Percentiles rank a stretch among this genome's conserved stretches.
phyloP scores from a whole-genome alignment of 2,113 vertebrate genomes.

The Pandion haliaetus region DNA sequence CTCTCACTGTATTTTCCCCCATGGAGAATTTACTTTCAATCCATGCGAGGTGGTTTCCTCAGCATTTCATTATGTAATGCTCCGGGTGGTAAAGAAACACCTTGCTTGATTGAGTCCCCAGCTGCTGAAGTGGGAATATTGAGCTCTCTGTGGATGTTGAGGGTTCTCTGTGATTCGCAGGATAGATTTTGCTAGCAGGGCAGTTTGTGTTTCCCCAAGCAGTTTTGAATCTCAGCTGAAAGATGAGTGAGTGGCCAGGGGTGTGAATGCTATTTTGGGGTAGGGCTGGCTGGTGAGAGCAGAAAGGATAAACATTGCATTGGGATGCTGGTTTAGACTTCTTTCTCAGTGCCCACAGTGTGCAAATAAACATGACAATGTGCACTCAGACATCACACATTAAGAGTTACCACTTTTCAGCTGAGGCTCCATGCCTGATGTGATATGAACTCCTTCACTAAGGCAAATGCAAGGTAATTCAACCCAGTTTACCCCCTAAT shows the following conservation, averaged over 20 bases:
- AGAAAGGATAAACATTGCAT: not conserved
- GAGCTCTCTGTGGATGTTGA: not conserved
- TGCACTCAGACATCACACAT: not conserved
- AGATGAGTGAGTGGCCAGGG: not conserved
- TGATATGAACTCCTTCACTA: not conserved
- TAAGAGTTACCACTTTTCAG: not conserved
- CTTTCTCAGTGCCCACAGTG: not conserved
- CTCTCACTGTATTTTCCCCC: not conserved
- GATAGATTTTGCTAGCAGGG: not conserved
- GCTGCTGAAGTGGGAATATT: not conserved
- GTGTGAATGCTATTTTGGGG: not conserved
- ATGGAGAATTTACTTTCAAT: not conserved
- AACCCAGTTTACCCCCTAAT: not conserved
- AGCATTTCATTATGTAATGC: not conserved
- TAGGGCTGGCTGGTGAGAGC: not conserved
- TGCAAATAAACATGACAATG: not conserved
- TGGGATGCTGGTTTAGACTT: not conserved
- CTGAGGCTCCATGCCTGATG: not conserved
- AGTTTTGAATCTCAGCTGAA: not conserved
- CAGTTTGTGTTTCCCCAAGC: not conserved
- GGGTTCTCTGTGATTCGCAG: not conserved
- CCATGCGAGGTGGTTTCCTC: not conserved
- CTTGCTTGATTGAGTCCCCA: conserved; percentile 3
- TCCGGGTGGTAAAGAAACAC: not conserved
- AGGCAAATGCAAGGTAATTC: not conserved